Evolutionary conservation across 2,888 invertebrate species (phyloP).

Genomic region (Liposcelis brunnea): DNA sequence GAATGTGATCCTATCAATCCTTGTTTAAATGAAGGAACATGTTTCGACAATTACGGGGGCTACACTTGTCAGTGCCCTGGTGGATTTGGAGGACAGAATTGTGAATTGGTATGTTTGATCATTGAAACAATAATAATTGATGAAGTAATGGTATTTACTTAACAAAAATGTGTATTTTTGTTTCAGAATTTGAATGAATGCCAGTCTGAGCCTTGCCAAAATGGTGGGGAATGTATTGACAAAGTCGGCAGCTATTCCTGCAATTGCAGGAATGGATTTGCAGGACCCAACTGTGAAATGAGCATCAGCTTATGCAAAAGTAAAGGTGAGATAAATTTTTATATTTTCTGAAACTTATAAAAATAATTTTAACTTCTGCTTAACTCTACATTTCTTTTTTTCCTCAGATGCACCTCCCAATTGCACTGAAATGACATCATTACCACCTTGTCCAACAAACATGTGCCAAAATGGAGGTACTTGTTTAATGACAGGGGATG

Average conservation of each 20-base stretch:
- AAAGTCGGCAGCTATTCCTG: constrained; percentile 28
- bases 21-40: constrained; percentile 53
- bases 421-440: constrained; percentile 19
- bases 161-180: constrained; percentile 4
- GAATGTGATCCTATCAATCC: constrained; percentile 54
- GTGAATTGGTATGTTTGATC: constrained; percentile 39
- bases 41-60: constrained; percentile 67
- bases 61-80: constrained; percentile 60
- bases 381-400: constrained; percentile 3
- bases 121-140: not conserved
- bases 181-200: constrained; percentile 22
- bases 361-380: too few relatives aligned
- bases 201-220: constrained; percentile 27
- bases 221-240: constrained; percentile 42
- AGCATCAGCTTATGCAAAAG: constrained; percentile 64
- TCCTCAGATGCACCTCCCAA: constrained; percentile 21
- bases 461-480: constrained; percentile 69
- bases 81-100: constrained; percentile 65
- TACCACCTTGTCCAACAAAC: constrained; percentile 41
- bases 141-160: too few relatives aligned
- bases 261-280: constrained; percentile 37
- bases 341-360: too few relatives aligned
- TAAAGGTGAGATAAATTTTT: too few relatives aligned
- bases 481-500: constrained; percentile 75
- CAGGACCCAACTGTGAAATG: constrained; percentile 49